phyloP scores from a whole-genome alignment of 2,888 invertebrate genomes.

The Pyrgus malvae region DNA sequence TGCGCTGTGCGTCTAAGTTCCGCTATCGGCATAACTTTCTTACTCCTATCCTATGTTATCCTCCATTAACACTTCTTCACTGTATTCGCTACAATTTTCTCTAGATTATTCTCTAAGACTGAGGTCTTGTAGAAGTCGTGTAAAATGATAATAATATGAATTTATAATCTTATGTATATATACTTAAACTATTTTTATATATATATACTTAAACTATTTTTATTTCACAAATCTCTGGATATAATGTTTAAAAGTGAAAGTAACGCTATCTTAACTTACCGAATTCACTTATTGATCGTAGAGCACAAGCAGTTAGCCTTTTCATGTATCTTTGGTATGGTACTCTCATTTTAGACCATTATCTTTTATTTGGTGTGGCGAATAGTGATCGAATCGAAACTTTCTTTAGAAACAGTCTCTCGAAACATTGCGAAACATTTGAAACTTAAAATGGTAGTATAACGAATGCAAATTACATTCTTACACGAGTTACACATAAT shows the following conservation, averaged over 20 bases:
- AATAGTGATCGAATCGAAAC: neutral
- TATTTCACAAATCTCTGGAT: no score
- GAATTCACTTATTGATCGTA: neutral
- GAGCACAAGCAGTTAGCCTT: neutral
- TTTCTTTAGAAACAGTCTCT: constrained; percentile 1
- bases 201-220: no score
- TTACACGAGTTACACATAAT: neutral
- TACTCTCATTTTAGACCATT: neutral
- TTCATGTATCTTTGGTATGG: neutral
- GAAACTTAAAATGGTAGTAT: neutral
- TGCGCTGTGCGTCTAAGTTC: no score
- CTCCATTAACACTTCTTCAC: no score
- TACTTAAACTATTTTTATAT: no score
- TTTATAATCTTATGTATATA: no score
- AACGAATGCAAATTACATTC: neutral
- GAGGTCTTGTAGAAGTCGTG: no score
- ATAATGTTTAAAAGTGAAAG: neutral
- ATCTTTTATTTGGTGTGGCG: constrained; percentile 3
- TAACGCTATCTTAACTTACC: neutral
- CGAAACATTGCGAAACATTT: neutral
- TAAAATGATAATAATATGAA: no score
- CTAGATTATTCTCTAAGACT: no score
- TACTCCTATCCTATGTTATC: no score
- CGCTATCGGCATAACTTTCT: no score
- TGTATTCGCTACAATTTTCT: no score